Evolutionary conservation across 2,888 invertebrate genomes (phyloP).

Genomic region (Ectemnius continuus): DNA sequence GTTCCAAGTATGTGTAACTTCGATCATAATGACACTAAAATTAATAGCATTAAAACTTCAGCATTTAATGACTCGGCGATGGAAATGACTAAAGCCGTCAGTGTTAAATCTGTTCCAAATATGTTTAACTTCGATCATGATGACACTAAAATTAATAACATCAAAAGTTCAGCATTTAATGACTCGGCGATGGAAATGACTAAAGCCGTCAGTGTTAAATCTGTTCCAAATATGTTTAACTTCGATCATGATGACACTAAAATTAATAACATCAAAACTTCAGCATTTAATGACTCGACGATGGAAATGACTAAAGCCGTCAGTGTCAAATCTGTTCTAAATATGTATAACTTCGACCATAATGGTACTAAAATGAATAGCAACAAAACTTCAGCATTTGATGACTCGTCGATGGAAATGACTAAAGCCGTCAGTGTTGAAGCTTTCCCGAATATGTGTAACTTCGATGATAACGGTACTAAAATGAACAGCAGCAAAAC

Average conservation of each 20-base stretch:
- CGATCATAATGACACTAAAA: not conserved
- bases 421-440: conserved; percentile 12
- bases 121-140: not conserved
- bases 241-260: not conserved
- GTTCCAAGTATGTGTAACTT: not conserved
- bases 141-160: not conserved
- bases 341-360: not conserved
- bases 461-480: conserved; percentile 2
- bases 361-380: conserved; percentile 6
- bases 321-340: not conserved
- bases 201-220: not conserved
- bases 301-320: conserved; percentile 51
- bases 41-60: not conserved
- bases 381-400: conserved; percentile 1
- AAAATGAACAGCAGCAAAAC: not conserved
- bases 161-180: not conserved
- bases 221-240: not conserved
- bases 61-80: conserved; percentile 34
- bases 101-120: not conserved
- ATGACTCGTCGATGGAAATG: conserved; percentile 45
- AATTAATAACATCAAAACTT: not conserved
- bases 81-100: conserved; percentile 36
- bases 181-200: not conserved
- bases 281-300: conserved; percentile 33
- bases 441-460: not conserved